Base-by-base conservation (phyloP, 2,113 vertebrate species). In the Actinemys pallida region DNA sequence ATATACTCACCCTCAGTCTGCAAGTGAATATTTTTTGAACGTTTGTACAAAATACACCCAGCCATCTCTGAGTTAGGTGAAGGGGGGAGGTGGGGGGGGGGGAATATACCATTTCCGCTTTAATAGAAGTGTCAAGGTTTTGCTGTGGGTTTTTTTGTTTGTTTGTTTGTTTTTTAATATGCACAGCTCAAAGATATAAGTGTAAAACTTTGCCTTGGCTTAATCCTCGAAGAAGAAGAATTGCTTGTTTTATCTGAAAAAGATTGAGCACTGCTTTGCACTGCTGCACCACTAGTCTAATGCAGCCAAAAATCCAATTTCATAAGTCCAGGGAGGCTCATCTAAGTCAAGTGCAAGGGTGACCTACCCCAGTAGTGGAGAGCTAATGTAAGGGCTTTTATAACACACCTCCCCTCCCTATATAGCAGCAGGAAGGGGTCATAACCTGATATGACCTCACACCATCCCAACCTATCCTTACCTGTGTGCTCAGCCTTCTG, bases 401-500 rank as follows among this genome's bases (percentile, higher is more conserved):
- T 72, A 72, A 39, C 65, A 72, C 17, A 72, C 16, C 4, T 19
- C n/a, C 65, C 12, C 14, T 87, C 95, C 39, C 76, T 84, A 90
- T 69, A 29, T 52, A 89, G 16, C 31, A 84, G 47, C n/a, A n/a
- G 85, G 19, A n/a, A 13, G 42, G 1, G 5, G 12, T 62, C 22
- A 27, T 85, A 80, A 86, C 24, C 20, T 1, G 0, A 25, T 17
- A 52, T n/a, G 6, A 82, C 85, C 80, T 90, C 62, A 80, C 3
- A 6, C 9, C 29, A 31, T 49, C 17, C 80, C 1, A 84, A 80
- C 81, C 83, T 16, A 47, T 13, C n/a, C 25, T 69, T 47, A 57
- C 25, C 62, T 88, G 92, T 94, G 22, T 87, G 85, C 95, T 84
- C 80, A 92, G 59, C 8, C 31, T 45, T 52, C 52, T 25, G 3